Base-by-base conservation (phyloP, 2,888 invertebrate species). In the Scrobipalpa atriplicella region DNA sequence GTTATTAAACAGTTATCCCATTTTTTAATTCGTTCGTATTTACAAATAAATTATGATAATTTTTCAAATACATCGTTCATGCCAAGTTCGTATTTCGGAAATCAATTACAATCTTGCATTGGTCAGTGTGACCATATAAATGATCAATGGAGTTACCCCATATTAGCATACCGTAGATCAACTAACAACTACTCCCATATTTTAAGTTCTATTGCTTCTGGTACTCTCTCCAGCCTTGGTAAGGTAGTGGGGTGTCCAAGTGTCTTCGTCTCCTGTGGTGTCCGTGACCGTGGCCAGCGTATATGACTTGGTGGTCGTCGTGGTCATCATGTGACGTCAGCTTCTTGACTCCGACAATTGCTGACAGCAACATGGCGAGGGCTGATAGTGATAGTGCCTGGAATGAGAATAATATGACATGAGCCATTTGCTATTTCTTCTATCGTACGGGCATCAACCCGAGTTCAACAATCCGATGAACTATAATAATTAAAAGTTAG, bases 281-380 rank as follows among this genome's bases (percentile, higher is more conserved):
- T 56, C 94, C 94, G 61, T 95, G 94, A 73, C 94, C 94, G 73
- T 94, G n/a, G 0, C 89, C 91, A 13, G 94, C 95, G 76, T 95
- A 94, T 43, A 94, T 91, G 64, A 91, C 90, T 74, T 94, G 94
- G 71, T 94, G 94, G 66, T 94, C 93, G 6, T 94, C 94, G 51
- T 92, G 89, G 29, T 93, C 93, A 5, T 94, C 94, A 29, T 94
- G 94, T 1, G 95, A 93, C 0, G 95, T 86, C 66, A 96, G 84
- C 70, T 96, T 95, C 88, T 97, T 97, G 54, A 96, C 89, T 1
- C 96, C 96, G 0, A 96, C 93, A 54, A 97, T 93, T n/a, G 95
- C 93, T 54, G 97, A 95, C 66, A 97, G 87, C 94, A 96, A 94
- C 11, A 97, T 84, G 0, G 97, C 97, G 66, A 96, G 82, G 0